Evolutionary conservation across 2,888 invertebrate genomes (phyloP).

Genomic region (Tetragnatha montana): DNA sequence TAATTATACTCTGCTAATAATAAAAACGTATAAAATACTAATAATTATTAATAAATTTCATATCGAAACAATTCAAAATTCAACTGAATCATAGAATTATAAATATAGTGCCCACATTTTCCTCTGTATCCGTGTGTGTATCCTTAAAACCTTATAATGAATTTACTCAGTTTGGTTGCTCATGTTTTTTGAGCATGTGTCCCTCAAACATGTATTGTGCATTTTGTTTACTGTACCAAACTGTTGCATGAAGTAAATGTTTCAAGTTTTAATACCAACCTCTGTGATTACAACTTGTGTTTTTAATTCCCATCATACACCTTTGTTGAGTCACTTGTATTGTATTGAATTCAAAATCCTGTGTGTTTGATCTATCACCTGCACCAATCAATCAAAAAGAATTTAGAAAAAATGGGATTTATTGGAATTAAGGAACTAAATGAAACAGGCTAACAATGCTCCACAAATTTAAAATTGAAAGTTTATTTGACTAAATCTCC

Average conservation of each 20-base stretch:
- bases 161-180: not conserved
- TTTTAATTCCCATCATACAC: not conserved
- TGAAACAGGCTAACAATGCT: too few species aligned
- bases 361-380: not conserved
- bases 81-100: too few species aligned
- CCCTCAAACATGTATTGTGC: not conserved
- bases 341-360: not conserved
- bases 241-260: not conserved
- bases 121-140: not conserved
- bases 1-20: too few species aligned
- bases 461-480: too few species aligned
- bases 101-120: too few species aligned
- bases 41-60: too few species aligned
- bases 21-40: too few species aligned
- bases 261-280: not conserved
- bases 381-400: not conserved
- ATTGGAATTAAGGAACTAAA: too few species aligned
- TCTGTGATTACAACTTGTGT: not conserved
- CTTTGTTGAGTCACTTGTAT: not conserved
- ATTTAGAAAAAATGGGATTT: not conserved
- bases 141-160: not conserved
- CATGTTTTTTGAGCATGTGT: not conserved
- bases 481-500: too few species aligned
- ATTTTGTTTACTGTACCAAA: not conserved
- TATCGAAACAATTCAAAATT: too few species aligned